phyloP scores from a whole-genome alignment of 2,113 vertebrate genomes.

The Holacanthus passer region DNA sequence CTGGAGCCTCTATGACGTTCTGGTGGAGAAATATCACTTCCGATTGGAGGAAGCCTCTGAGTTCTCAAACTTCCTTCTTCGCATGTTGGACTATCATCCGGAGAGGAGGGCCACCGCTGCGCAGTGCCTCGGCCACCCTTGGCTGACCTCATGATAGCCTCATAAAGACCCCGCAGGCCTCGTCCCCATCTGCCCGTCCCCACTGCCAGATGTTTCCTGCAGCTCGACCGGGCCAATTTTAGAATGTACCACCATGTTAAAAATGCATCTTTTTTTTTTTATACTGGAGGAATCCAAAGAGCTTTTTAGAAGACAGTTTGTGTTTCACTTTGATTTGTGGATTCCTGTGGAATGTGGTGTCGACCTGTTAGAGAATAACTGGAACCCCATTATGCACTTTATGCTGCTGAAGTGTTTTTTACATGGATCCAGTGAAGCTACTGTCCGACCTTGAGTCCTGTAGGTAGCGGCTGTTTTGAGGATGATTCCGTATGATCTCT shows the following conservation, averaged over 20 bases:
- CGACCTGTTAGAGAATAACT: not conserved
- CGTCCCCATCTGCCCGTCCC: not conserved
- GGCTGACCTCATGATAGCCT: slow-evolving; percentile 76
- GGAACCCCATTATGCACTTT: not conserved
- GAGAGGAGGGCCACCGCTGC: slow-evolving; percentile 85
- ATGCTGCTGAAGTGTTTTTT: not conserved
- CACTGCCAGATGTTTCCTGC: slow-evolving; percentile 9
- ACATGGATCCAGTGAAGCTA: not conserved
- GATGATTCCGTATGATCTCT: not conserved
- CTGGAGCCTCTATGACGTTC: slow-evolving; percentile 83
- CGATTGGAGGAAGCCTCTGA: slow-evolving; percentile 70
- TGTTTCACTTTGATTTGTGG: not conserved
- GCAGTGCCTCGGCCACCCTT: slow-evolving; percentile 87
- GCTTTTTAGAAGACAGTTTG: not conserved
- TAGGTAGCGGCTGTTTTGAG: not conserved
- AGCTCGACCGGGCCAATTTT: not conserved
- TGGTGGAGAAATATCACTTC: slow-evolving; percentile 87
- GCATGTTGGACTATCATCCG: slow-evolving; percentile 85
- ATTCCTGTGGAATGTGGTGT: slow-evolving; percentile 1
- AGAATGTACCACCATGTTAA: not conserved
- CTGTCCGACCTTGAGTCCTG: not conserved
- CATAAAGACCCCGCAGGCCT: not conserved
- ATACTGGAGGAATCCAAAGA: not conserved
- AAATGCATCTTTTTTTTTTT: slow-evolving; percentile 13
- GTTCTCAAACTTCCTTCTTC: slow-evolving; percentile 85